Evolutionary conservation across 2,888 invertebrate species (phyloP).

Genomic region (Subacronicta megacephala): DNA sequence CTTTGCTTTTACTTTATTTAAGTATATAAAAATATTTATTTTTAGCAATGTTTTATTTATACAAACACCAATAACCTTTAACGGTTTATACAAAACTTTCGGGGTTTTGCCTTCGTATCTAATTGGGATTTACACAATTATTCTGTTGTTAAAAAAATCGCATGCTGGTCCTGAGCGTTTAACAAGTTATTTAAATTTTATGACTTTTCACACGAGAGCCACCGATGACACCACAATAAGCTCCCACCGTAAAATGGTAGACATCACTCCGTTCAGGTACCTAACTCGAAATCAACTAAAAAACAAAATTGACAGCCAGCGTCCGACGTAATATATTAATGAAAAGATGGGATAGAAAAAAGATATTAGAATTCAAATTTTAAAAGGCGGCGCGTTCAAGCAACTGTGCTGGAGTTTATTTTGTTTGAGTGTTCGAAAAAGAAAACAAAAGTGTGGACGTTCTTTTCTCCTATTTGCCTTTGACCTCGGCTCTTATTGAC

Average conservation of each 20-base stretch:
- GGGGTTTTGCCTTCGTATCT: too few species aligned
- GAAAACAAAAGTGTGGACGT: conserved; percentile 82
- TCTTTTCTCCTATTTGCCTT: conserved; percentile 88
- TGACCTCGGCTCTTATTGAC: conserved; percentile 88
- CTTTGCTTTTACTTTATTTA: too few species aligned
- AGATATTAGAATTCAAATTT: conserved; percentile 81
- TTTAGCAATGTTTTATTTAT: too few species aligned
- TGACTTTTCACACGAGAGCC: conserved; percentile 67
- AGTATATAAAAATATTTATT: too few species aligned
- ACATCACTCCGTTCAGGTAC: conserved; percentile 74
- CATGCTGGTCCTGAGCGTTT: conserved; percentile 50
- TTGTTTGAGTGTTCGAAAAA: conserved; percentile 85
- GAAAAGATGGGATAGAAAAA: conserved; percentile 85
- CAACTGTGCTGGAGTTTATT: conserved; percentile 83
- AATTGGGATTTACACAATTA: too few species aligned
- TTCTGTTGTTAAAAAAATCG: conserved; percentile 26
- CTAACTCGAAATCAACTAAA: conserved; percentile 63
- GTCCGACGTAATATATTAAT: conserved; percentile 87
- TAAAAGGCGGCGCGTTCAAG: conserved; percentile 86
- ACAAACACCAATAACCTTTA: too few species aligned
- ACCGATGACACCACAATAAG: conserved; percentile 63
- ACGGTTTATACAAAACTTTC: too few species aligned
- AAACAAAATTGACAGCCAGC: conserved; percentile 81
- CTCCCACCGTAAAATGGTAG: conserved; percentile 73
- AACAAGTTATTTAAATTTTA: conserved; percentile 65